Evolutionary conservation across 2,888 invertebrate species (phyloP), one percentile per base, ranked within the genome.

Genomic region (Steinernema hermaphroditum): DNA sequence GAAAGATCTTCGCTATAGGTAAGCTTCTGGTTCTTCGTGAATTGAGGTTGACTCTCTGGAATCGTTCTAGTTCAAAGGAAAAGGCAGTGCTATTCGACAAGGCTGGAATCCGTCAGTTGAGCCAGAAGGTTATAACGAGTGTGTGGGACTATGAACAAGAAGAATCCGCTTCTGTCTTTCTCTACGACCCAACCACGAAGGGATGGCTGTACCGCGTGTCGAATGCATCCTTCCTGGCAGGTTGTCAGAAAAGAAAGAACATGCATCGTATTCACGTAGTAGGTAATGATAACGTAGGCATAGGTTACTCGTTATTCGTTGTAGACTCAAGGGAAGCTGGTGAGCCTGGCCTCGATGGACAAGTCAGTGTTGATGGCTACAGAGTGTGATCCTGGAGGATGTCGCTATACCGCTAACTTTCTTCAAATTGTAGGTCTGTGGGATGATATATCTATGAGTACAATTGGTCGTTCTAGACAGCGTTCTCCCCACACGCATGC

Each of bases 181-280:
- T 54, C 24, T 54, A 54, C 27, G 54, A 54, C 46, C 19, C 54
- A 6, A 12, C 27, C 16, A 54, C 27, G 22, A 54, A 22, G 4
- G 54, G 54, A 24, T 54, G 54, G 54, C 54, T 54, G 14, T 54
- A 54, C 27, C 22, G 54, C 9, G 27, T 54, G 24, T 54, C 54
- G 2, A 16, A 54, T 16, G n/a, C 9, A 27, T 22, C 54, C n/a
- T 54, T 54, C 27, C 27, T 54, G n/a, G 22, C 27, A 9, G 12
- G 54, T 6, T 6, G 54, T 6, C 54, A 54, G 54, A 54, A 54
- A 27, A 14, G 54, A 16, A 54, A 54, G 27, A 22, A 54, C 27
- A 24, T 54, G 54, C 54, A 54, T 54, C 54, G 16, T 22, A 54
- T 54, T 16, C 54, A 54, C 27, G 22, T 22, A 22, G n/a, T n/a